Conservation (phyloP, 2,113 vertebrate species). For the Agapornis roseicollis region DNA sequence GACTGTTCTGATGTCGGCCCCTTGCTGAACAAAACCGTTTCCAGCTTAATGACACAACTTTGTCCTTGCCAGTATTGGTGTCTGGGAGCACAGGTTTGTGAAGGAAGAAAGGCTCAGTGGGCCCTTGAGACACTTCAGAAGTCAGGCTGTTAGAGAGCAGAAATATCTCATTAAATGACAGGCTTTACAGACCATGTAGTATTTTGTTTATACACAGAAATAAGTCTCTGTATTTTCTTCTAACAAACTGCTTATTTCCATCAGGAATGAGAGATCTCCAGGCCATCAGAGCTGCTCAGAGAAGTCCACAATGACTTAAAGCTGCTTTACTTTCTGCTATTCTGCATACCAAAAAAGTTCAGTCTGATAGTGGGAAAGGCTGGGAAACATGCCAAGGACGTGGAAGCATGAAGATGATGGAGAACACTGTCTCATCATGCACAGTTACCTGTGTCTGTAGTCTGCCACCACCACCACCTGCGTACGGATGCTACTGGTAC, state of each 20-base stretch:
- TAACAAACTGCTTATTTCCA: slow-evolving; percentile 24
- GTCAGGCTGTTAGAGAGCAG: background rate
- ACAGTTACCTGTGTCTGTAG: fast-evolving
- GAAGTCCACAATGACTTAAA: background rate
- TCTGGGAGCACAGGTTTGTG: background rate
- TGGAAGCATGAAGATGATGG: background rate
- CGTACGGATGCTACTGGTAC: fast-evolving
- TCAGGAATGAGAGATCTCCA: slow-evolving; percentile 46
- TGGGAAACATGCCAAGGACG: background rate
- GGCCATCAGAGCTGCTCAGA: background rate
- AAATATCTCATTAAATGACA: background rate
- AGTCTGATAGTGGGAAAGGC: background rate
- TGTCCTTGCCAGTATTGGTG: background rate
- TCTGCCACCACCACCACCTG: background rate
- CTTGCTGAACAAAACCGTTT: background rate
- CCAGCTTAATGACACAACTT: background rate
- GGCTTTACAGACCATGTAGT: background rate
- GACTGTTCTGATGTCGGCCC: background rate
- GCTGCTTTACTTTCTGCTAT: slow-evolving; percentile 37
- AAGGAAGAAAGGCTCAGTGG: background rate
- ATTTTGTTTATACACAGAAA: background rate
- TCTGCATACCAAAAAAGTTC: slow-evolving; percentile 8
- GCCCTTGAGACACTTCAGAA: background rate
- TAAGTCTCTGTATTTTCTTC: background rate
- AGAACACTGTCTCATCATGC: too few relatives aligned